These are phyloP conservation scores for Dorcus parallelipipedus DNA, from an alignment of 2,888 invertebrate species.

Conservation along the genomic window DNA sequence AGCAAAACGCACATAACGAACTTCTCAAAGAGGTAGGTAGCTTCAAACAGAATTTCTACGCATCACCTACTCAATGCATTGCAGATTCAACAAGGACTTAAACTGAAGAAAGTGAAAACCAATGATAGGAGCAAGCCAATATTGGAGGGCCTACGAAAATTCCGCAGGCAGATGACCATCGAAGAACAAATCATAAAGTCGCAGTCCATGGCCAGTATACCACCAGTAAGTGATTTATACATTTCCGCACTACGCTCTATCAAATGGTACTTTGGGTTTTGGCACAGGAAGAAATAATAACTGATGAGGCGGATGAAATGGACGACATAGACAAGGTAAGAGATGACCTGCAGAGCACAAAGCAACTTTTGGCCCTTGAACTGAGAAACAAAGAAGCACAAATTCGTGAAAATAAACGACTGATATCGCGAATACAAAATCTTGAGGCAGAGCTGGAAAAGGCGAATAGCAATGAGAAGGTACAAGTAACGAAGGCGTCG, in stretches of 20 bases:
- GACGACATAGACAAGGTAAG: slow-evolving; percentile 89
- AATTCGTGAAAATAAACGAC: slow-evolving; percentile 75
- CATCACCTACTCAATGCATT: slow-evolving; percentile 1
- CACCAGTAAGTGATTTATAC: slow-evolving; percentile 45
- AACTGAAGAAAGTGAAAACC: slow-evolving; percentile 70
- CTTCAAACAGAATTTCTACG: too few relatives aligned
- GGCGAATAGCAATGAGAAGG: slow-evolving; percentile 31
- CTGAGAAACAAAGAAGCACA: slow-evolving; percentile 80
- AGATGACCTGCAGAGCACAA: slow-evolving; percentile 88
- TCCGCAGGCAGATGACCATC: slow-evolving; percentile 84
- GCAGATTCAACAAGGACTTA: slow-evolving; percentile 74
- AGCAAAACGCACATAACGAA: slow-evolving; percentile 74
- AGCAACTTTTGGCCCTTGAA: slow-evolving; percentile 85
- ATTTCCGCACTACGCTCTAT: neutral
- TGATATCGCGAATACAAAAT: slow-evolving; percentile 73
- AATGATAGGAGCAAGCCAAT: slow-evolving; percentile 86
- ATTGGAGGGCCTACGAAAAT: slow-evolving; percentile 79
- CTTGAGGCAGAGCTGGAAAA: slow-evolving; percentile 79
- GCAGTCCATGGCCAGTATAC: slow-evolving; percentile 62
- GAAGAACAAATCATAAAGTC: slow-evolving; percentile 86
- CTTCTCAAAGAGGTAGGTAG: slow-evolving; percentile 60
- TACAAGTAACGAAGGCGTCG: slow-evolving; percentile 15
- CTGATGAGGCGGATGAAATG: slow-evolving; percentile 73
- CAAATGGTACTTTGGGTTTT: neutral
- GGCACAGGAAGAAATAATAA: slow-evolving; percentile 37